Evolutionary conservation across 2,888 invertebrate genomes (phyloP).

Genomic region (Spodoptera picta): DNA sequence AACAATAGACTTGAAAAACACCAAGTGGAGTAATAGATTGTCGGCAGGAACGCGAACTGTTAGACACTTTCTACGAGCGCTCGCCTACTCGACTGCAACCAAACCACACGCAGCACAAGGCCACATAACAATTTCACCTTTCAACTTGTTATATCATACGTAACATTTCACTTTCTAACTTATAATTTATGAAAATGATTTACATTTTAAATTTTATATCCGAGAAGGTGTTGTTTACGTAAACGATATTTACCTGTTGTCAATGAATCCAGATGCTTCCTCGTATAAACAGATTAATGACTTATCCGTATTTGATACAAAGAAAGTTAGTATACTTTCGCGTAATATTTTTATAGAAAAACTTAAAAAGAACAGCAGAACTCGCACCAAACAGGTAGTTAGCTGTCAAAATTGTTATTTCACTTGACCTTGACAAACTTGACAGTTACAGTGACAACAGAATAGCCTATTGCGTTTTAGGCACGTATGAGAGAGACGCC

Average conservation of each 20-base stretch:
- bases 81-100: conserved; percentile 50
- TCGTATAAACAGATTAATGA: conserved; percentile 13
- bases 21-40: conserved; percentile 8
- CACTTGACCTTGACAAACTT: conserved; percentile 48
- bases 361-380: neutral
- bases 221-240: conserved; percentile 16
- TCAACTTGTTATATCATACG: conserved; percentile 80
- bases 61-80: conserved; percentile 65
- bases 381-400: neutral
- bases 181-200: conserved; percentile 47
- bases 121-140: conserved; percentile 79
- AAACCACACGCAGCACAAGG: conserved; percentile 57
- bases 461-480: conserved; percentile 4
- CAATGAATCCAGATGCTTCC: conserved; percentile 10
- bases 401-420: conserved; percentile 37
- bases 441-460: conserved; percentile 29
- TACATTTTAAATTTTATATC: conserved; percentile 32
- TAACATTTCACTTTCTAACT: conserved; percentile 74
- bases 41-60: conserved; percentile 39
- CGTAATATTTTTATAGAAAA: conserved; percentile 7
- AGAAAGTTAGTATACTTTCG: neutral
- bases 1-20: conserved; percentile 32
- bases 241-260: conserved; percentile 26
- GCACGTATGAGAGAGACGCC: conserved; percentile 25
- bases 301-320: neutral